phyloP scores from a whole-genome alignment of 2,797 vertebrate genomes.

The Poeciliopsis presidionis region DNA sequence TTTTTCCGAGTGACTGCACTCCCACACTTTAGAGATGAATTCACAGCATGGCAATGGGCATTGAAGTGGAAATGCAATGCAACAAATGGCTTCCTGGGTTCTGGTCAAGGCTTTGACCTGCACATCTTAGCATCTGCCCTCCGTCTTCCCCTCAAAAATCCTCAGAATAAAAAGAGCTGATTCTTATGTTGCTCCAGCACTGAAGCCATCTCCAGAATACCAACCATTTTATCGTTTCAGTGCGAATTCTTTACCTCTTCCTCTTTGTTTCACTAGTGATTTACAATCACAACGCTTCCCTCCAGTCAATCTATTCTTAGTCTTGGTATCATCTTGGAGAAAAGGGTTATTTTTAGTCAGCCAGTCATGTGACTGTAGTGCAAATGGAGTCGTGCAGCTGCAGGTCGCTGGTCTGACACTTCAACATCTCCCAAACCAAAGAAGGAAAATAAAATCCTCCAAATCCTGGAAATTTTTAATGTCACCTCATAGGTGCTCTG shows the following conservation, averaged over 20 bases:
- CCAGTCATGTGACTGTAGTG: conserved; percentile 58
- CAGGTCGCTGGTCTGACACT: conserved; percentile 48
- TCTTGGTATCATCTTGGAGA: conserved; percentile 58
- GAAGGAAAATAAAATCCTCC: neutral
- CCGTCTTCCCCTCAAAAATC: neutral
- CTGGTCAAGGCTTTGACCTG: conserved; percentile 2
- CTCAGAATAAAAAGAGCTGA: neutral
- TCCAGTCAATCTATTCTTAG: conserved; percentile 67
- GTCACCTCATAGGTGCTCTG: neutral
- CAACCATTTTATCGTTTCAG: conserved; percentile 22
- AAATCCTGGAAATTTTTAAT: conserved; percentile 1
- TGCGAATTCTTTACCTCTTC: too few species aligned
- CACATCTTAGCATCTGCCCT: conserved; percentile 4
- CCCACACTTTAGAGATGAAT: neutral
- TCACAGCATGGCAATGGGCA: conserved; percentile 4
- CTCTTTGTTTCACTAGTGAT: conserved; percentile 40
- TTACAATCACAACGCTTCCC: conserved; percentile 48
- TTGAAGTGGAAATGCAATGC: neutral
- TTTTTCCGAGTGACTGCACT: conserved; percentile 16
- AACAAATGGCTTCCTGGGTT: conserved; percentile 9
- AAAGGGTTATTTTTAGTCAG: conserved; percentile 70
- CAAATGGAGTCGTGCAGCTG: conserved; percentile 59
- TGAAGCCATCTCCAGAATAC: conserved; percentile 34
- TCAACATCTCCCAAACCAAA: conserved; percentile 25
- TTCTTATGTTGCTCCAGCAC: neutral